A percentile compares a stretch with the other conserved stretches of the same genome.
phyloP scores from a whole-genome alignment of 64 coral and sea anemone genomes.

The Catalaphyllia jardinei region DNA sequence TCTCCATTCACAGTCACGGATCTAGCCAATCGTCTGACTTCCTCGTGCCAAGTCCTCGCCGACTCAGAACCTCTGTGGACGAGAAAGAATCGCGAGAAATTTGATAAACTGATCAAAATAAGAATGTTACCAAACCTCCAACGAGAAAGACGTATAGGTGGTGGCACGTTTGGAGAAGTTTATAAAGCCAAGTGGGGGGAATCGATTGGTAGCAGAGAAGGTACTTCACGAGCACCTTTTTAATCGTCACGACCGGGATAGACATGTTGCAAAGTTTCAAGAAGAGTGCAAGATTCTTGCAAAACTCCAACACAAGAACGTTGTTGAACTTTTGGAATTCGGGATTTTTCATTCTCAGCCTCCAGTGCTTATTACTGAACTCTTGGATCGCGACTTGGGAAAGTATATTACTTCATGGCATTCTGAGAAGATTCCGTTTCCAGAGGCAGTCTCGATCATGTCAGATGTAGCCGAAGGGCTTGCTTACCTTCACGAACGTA shows the following conservation, averaged over 20 bases:
- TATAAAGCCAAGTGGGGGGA: background rate
- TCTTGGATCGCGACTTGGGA: constrained; percentile 55
- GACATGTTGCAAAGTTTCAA: background rate
- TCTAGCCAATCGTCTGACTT: no score
- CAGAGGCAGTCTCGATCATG: constrained; percentile 50
- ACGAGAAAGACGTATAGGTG: background rate
- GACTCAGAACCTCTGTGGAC: no score
- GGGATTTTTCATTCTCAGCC: background rate
- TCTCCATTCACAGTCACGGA: no score
- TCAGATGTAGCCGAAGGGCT: constrained; percentile 58
- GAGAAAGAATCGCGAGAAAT: no score
- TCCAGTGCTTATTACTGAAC: constrained; percentile 63
- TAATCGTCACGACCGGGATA: background rate
- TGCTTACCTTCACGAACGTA: constrained; percentile 43
- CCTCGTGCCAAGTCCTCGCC: no score
- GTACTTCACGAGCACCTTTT: background rate
- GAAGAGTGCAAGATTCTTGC: constrained; percentile 47
- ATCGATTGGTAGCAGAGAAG: background rate
- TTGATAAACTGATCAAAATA: no score
- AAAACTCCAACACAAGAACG: constrained; percentile 41
- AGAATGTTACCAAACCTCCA: background rate
- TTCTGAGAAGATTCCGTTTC: constrained; percentile 35
- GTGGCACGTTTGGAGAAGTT: background rate
- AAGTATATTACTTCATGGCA: constrained; percentile 5
- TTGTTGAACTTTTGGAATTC: constrained; percentile 39